Evolutionary conservation across 2,888 invertebrate genomes (phyloP).

Genomic region (Euproctis similis): DNA sequence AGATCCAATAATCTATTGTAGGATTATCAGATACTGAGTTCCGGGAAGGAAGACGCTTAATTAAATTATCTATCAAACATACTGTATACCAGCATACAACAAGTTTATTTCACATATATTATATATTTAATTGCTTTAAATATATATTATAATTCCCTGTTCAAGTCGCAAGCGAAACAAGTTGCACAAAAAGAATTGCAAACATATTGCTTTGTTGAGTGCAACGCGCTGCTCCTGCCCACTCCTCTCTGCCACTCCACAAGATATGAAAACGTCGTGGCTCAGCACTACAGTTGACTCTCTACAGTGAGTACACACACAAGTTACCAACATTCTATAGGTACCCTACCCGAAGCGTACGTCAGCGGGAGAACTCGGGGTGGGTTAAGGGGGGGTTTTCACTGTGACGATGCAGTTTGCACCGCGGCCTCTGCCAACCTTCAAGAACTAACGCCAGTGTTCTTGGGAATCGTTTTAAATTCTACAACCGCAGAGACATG

Average conservation of each 20-base stretch:
- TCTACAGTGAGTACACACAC: constrained; percentile 49
- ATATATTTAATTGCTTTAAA: no score
- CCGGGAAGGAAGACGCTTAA: no score
- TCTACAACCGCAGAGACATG: constrained; percentile 68
- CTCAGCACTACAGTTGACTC: constrained; percentile 68
- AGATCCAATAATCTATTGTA: no score
- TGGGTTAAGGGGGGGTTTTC: constrained; percentile 30
- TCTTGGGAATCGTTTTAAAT: constrained; percentile 76
- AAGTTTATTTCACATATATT: no score
- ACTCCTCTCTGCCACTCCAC: constrained; percentile 30
- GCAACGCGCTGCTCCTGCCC: constrained; percentile 24
- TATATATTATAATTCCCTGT: no score
- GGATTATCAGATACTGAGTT: no score
- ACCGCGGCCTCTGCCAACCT: constrained; percentile 73
- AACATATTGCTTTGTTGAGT: constrained; percentile 30
- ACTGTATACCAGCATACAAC: no score
- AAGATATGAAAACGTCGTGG: constrained; percentile 57
- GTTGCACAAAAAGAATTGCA: constrained; percentile 15
- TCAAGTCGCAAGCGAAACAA: no score
- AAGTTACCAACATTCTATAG: constrained; percentile 28
- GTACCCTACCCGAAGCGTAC: no score
- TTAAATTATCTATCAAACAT: no score
- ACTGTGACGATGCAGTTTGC: constrained; percentile 73
- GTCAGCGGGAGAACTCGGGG: constrained; percentile 37
- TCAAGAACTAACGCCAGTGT: constrained; percentile 73